Evolutionary conservation across 2,113 vertebrate species (phyloP).

Genomic region (Amphilophus citrinellus): DNA sequence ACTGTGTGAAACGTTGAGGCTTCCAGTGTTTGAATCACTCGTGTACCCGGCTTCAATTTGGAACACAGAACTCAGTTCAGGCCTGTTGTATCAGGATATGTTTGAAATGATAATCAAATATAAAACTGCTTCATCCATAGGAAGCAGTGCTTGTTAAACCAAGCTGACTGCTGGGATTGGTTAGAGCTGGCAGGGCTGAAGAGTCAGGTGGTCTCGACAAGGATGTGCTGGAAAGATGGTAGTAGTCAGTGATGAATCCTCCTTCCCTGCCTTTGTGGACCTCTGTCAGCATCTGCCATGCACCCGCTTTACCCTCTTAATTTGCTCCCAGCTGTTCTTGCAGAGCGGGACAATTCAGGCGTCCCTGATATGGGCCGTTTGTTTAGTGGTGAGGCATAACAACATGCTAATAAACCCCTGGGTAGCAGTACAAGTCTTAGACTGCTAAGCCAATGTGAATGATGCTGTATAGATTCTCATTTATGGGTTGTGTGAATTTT

Average conservation of each 20-base stretch:
- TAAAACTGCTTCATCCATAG: not conserved
- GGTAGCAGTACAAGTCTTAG: not conserved
- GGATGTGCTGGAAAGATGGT: constrained; percentile 47
- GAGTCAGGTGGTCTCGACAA: constrained; percentile 1
- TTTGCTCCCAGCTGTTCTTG: constrained; percentile 20
- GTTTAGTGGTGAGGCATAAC: constrained; percentile 31
- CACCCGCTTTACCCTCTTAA: not conserved
- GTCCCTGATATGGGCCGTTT: constrained; percentile 8
- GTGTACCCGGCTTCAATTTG: not conserved
- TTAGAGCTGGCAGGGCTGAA: constrained; percentile 45
- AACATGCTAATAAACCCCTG: too few species aligned
- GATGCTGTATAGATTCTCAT: not conserved
- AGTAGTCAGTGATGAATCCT: constrained; percentile 10
- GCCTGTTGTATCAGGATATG: not conserved
- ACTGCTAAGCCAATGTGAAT: not conserved
- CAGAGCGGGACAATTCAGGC: constrained; percentile 38
- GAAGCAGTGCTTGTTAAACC: not conserved
- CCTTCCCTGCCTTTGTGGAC: not conserved
- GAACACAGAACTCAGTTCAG: not conserved
- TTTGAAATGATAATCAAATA: constrained; percentile 58
- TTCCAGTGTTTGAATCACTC: not conserved
- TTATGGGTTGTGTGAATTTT: not conserved
- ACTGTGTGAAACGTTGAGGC: not conserved
- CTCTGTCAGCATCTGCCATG: not conserved
- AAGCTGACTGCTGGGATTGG: constrained; percentile 48